Base-by-base conservation (phyloP, 2,113 vertebrate species). In the Tapirus terrestris region DNA sequence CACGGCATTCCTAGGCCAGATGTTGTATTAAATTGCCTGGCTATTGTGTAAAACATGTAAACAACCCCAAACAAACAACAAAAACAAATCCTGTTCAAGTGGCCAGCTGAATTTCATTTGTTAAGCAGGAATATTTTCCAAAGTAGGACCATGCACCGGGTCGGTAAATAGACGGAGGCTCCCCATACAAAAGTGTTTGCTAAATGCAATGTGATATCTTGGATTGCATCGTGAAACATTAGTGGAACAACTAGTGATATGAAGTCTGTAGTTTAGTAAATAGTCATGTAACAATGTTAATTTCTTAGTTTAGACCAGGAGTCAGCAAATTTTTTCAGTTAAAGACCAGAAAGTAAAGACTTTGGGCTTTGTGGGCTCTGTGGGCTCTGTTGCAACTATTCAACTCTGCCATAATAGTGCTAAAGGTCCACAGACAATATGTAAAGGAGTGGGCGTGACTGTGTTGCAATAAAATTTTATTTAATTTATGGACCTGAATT, bases 31-130 rank as follows among this genome's bases (percentile, higher is more conserved):
- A 75, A 83, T 82, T 88, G 96, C 84, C 75, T 93, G 94, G 31
- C 92, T 92, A 95, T 98, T 98, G 97, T 98, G 90, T 94, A 60
- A 96, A 97, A 79, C 61, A 58, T 94, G 94, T 89, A 94, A 94
- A 79, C 96, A 96, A n/a, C 36, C 60, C 89, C 92, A 84, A 83
- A 95, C 86, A 96, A 95, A 96, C 94, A 96, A 89, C 94, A 90
- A 97, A 97, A 96, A 88, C 94, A 97, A 90, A 84, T 33, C 77
- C 60, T 10, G 76, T 92, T 96, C 80, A 92, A 96, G 97, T 81
- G 84, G 84, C 95, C 97, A 94, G 95, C 97, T 97, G 97, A 98
- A 94, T 89, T 77, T 68, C 80, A 92, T 96, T 93, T 86, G 75
- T 96, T 79, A 87, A 61, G 58, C 68, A 43, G 83, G 75, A 90